A percentile compares a stretch with the other conserved stretches of the same genome.
These are phyloP conservation scores for Limnephilus marmoratus DNA, from an alignment of 2,888 invertebrate species.

Conservation along the genomic window DNA sequence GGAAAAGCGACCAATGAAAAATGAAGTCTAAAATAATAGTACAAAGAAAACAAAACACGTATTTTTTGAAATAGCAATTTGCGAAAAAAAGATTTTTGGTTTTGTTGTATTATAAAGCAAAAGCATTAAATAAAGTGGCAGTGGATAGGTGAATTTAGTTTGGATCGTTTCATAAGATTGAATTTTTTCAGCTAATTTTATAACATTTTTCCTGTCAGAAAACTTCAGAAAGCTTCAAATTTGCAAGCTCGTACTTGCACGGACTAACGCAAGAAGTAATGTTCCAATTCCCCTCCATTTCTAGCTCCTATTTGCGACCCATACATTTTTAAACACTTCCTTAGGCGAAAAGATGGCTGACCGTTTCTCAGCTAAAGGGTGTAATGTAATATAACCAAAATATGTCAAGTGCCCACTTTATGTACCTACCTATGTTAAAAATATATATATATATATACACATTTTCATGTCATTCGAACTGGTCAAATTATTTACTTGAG, in stretches of 20 bases:
- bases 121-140: background rate
- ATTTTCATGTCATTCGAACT: no score
- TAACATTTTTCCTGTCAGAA: background rate
- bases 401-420: no score
- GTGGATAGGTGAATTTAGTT: background rate
- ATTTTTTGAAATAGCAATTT: no score
- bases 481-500: no score
- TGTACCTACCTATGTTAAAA: no score
- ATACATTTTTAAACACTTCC: conserved; percentile 9
- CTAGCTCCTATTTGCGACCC: background rate
- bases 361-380: background rate
- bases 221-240: background rate
- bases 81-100: no score
- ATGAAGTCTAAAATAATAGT: no score
- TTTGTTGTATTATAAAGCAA: no score
- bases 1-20: no score
- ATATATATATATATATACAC: no score
- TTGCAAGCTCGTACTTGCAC: background rate
- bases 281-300: no score
- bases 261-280: background rate
- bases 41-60: no score
- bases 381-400: background rate
- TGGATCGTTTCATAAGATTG: background rate
- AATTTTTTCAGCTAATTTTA: background rate
- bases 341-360: conserved; percentile 16